These are phyloP conservation scores for Heliconius cydno DNA, from an alignment of 2,888 invertebrate species.

Conservation along the genomic window DNA sequence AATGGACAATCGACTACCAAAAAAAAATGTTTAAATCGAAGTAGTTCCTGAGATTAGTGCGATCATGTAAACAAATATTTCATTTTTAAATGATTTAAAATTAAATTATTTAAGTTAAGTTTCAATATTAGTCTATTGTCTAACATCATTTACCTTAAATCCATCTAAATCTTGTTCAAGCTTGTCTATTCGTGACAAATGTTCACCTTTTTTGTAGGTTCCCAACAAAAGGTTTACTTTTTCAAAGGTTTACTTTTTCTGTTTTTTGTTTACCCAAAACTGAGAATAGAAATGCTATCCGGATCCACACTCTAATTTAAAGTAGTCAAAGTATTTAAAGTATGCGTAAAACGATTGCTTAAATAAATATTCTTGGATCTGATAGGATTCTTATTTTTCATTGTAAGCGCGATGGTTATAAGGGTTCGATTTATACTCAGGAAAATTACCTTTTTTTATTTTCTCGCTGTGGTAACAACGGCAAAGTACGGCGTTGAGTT, in stretches of 20 bases:
- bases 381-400: not conserved
- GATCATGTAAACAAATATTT: not conserved
- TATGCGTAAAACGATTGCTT: not conserved
- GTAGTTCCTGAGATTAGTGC: no score
- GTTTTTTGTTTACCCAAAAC: conserved; percentile 15
- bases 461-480: no score
- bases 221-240: conserved; percentile 6
- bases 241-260: conserved; percentile 17
- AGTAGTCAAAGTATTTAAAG: conserved; percentile 18
- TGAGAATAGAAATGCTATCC: conserved; percentile 20
- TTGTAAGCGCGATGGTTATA: not conserved
- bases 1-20: no score
- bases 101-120: not conserved
- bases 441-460: no score
- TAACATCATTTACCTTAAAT: not conserved
- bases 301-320: conserved; percentile 19
- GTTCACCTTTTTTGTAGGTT: not conserved
- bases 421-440: no score
- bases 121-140: conserved; percentile 6
- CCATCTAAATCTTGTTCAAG: conserved; percentile 4
- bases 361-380: not conserved
- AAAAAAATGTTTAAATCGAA: no score
- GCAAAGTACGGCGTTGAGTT: no score
- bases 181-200: conserved; percentile 18
- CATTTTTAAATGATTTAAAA: not conserved